A percentile compares a stretch with the other conserved stretches of the same genome.
phyloP scores from a whole-genome alignment of 2,888 invertebrate species.

The Leptodirus hochenwartii region DNA sequence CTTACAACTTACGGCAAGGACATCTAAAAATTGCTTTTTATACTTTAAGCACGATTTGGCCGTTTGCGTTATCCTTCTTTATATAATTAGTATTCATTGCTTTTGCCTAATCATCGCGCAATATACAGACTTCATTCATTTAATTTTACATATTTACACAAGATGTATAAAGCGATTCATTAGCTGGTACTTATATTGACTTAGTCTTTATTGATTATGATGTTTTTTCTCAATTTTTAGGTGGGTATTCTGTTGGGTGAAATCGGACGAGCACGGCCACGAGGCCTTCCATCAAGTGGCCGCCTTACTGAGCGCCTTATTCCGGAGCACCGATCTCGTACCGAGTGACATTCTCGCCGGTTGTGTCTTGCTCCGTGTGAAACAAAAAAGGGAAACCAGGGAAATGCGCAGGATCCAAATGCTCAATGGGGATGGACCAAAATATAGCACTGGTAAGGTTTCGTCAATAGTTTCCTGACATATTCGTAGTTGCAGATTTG shows the following conservation, averaged over 20 bases:
- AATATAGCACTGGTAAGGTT: conserved; percentile 46
- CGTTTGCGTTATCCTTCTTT: too few species aligned
- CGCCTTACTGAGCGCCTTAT: conserved; percentile 57
- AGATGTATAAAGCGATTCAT: too few species aligned
- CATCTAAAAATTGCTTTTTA: too few species aligned
- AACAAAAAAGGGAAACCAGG: conserved; percentile 54
- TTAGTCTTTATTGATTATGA: neutral
- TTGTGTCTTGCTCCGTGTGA: conserved; percentile 60
- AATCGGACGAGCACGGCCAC: conserved; percentile 55
- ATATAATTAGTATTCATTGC: too few species aligned
- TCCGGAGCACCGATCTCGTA: conserved; percentile 71
- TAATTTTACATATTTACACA: too few species aligned
- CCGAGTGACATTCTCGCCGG: conserved; percentile 81
- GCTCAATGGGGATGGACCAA: conserved; percentile 44
- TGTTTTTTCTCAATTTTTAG: too few species aligned
- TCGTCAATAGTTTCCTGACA: neutral
- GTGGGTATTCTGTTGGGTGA: conserved; percentile 56
- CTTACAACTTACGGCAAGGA: too few species aligned
- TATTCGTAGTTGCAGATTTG: neutral
- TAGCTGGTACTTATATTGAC: too few species aligned
- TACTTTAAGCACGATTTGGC: too few species aligned
- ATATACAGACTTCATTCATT: too few species aligned
- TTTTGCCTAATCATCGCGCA: too few species aligned
- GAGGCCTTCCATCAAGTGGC: conserved; percentile 67
- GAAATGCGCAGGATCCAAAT: conserved; percentile 48